Base-by-base conservation (phyloP, 2,113 vertebrate species). In the Limanda limanda region DNA sequence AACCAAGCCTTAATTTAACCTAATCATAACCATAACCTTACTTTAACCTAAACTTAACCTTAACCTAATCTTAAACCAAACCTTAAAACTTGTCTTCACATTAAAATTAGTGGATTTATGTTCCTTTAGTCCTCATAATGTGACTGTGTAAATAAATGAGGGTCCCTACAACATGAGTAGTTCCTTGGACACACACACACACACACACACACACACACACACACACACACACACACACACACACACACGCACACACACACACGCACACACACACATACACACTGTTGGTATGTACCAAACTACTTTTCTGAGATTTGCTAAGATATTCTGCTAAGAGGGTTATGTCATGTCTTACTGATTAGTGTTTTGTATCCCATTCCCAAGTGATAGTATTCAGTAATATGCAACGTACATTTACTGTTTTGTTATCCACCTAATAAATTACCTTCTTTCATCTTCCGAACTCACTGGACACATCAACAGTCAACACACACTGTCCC, bases 371-470 rank as follows among this genome's bases (percentile, higher is more conserved):
- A 54, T 60, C 37, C 31, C 20, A 17, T 37, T 37, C 35, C 35
- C 35, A 37, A 59, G 51, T 68, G 47, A 25, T 12, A 13, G 55
- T n/a, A 23, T 69, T 75, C 24, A 63, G 51, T 56, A 40, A 42
- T 76, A 69, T 31, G 31, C 55, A 42, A 13, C 51, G 27, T 23
- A n/a, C 17, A 64, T 51, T n/a, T 59, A 61, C 27, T 54, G 13
- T 70, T 47, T 81, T 81, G n/a, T 60, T 56, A 61, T 35, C 23
- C 72, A 62, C 52, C 35, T 27, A 15, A 73, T 57, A 2, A 57
- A 71, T 40, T 27, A 18, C 15, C 78, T 68, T 68, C 27, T 68
- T 47, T 47, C 45, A 67, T 54, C 23, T 14, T 54, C 23, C 14
- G 18, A 40, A 76, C 57, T 42, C 63, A 45, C 12, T 47, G 15